Evolutionary conservation across 2,113 vertebrate species (phyloP).

Genomic region (Arizona elegans): DNA sequence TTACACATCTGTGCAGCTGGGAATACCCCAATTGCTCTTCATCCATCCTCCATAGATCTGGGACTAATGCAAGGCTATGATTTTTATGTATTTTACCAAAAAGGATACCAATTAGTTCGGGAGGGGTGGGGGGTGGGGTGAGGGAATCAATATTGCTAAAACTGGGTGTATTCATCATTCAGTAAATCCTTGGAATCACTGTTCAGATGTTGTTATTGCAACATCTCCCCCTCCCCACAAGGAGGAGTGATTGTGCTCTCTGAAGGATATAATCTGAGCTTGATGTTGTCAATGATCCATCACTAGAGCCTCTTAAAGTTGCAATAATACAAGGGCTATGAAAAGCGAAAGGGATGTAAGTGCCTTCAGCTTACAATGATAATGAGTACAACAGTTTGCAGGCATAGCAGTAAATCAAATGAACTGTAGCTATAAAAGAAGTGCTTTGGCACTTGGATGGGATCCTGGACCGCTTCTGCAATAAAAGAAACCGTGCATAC

Average conservation of each 20-base stretch:
- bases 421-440: slow-evolving; percentile 61
- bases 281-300: slow-evolving; percentile 56
- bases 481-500: slow-evolving; percentile 41
- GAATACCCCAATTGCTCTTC: slow-evolving; percentile 23
- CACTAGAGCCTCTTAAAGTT: slow-evolving; percentile 57
- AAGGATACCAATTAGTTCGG: slow-evolving; percentile 10
- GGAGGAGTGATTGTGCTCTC: background rate
- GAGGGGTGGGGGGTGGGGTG: background rate
- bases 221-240: background rate
- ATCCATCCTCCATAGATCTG: slow-evolving; percentile 44
- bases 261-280: slow-evolving; percentile 31
- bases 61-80: slow-evolving; percentile 24
- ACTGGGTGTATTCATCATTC: background rate
- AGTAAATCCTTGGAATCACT: slow-evolving; percentile 23
- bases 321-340: slow-evolving; percentile 40
- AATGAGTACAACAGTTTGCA: slow-evolving; percentile 66
- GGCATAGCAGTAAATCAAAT: slow-evolving; percentile 68
- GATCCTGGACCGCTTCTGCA: slow-evolving; percentile 42
- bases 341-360: slow-evolving; percentile 56
- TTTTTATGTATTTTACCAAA: slow-evolving; percentile 41
- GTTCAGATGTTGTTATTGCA: slow-evolving; percentile 30
- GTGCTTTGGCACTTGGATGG: slow-evolving; percentile 52
- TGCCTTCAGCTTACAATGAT: slow-evolving; percentile 50
- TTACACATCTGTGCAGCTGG: slow-evolving; percentile 42
- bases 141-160: slow-evolving; percentile 10